Base-by-base conservation (phyloP, 2,888 invertebrate genomes). In the Volucella bombylans region DNA sequence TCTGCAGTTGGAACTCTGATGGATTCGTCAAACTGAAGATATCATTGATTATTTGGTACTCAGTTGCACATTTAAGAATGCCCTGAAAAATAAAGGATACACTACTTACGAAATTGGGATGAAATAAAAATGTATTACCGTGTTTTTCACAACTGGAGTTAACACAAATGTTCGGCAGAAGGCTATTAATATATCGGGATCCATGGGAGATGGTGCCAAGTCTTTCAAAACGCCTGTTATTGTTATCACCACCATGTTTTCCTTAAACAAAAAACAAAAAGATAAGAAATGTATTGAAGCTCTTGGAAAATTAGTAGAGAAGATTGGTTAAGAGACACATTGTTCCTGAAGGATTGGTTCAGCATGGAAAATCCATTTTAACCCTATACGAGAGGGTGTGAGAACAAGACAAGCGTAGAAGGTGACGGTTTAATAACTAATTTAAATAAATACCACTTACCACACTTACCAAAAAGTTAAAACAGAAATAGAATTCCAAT, bases 1-100 rank as follows among this genome's bases (percentile, higher is more conserved):
- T 87, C 41, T 80, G 88, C 31, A 80, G 76, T 86, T 89, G 89
- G 23, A 59, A 87, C 8, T 76, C 59, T 4, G 89, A 87, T 3
- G 91, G 90, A 80, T 88, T 90, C 67, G 87, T 87, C 1, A 91
- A 87, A 47, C 87, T 89, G 0, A 90, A 86, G 8, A 88, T 88
- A 50, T 91, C 91, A 15, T 91, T 91, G 10, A 88, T 86, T 54
- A 91, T 90, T 81, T 87, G 87, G 74, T 89, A 87, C 8, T 83
- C 85, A 4, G 83, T 86, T 1, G 87, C 83, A 54, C 83, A 82
- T 52, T 87, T 87, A 2, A 90, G 83, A 12, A 88, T 47, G 8
- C 90, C 90, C 91, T 90, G 8, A 0, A 50, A 71, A 54, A 38
- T 8, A 47, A 4, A 12, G 0, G 41, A 8, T 10, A 8, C n/a